These are phyloP conservation scores for Caenorhabditis elegans DNA, from an alignment of 1,140 invertebrate genomes.

Conservation along the genomic window DNA sequence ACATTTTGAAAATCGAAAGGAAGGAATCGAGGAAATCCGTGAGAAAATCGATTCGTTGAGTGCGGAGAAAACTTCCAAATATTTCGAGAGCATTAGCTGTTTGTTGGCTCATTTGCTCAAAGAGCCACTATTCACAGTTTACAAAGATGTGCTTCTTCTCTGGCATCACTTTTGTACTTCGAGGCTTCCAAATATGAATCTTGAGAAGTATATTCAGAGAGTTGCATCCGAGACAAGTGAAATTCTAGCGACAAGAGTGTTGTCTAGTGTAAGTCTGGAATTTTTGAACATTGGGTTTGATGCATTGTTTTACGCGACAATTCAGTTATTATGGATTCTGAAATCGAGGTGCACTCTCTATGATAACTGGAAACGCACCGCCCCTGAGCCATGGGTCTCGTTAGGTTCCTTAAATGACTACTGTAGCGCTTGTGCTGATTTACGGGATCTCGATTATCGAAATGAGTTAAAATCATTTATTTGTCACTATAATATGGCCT, in stretches of 20 bases:
- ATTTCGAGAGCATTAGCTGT: constrained; percentile 34
- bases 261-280: background rate
- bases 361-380: too few species aligned
- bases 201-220: constrained; percentile 34
- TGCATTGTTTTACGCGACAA: too few species aligned
- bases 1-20: constrained; percentile 44
- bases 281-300: background rate
- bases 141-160: constrained; percentile 36
- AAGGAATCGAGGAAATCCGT: constrained; percentile 28
- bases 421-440: too few species aligned
- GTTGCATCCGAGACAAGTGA: constrained; percentile 37
- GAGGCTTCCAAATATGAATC: background rate
- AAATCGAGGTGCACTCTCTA: too few species aligned
- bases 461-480: too few species aligned
- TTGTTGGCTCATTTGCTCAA: constrained; percentile 40
- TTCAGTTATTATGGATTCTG: too few species aligned
- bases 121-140: constrained; percentile 46
- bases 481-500: too few species aligned
- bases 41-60: constrained; percentile 35
- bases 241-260: background rate
- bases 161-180: constrained; percentile 18
- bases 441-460: too few species aligned
- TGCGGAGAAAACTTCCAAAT: constrained; percentile 24
- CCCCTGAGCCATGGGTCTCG: too few species aligned
- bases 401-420: too few species aligned